These are phyloP conservation scores for Meandrusa payeni DNA, from an alignment of 2,888 invertebrate genomes.

Conservation along the genomic window DNA sequence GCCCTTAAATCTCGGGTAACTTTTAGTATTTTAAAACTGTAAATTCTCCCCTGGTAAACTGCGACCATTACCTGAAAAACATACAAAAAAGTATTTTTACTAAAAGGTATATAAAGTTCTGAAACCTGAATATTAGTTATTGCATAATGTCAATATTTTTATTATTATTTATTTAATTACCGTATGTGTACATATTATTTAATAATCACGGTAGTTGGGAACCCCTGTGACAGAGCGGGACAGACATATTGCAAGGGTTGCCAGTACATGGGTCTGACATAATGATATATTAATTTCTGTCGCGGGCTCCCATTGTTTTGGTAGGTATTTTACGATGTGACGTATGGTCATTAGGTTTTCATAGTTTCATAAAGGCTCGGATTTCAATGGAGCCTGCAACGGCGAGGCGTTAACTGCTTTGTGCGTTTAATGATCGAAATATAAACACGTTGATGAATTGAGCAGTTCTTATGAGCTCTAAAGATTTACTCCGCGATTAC, in stretches of 20 bases:
- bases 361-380: constrained; percentile 75
- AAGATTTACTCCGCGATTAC: constrained; percentile 13
- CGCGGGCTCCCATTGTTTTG: constrained; percentile 75
- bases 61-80: too few relatives aligned
- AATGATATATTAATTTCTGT: constrained; percentile 81
- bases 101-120: too few relatives aligned
- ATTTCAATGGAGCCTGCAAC: constrained; percentile 50
- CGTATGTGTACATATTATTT: too few relatives aligned
- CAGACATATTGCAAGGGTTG: constrained; percentile 34
- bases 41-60: too few relatives aligned
- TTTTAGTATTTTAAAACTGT: too few relatives aligned
- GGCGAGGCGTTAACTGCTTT: constrained; percentile 46
- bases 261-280: constrained; percentile 71
- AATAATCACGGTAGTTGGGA: constrained; percentile 1
- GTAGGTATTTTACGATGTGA: constrained; percentile 76
- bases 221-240: constrained; percentile 37
- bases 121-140: too few relatives aligned
- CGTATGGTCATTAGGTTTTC: constrained; percentile 79
- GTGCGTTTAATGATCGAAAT: constrained; percentile 68
- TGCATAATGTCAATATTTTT: too few relatives aligned
- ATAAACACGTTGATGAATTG: constrained; percentile 57
- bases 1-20: too few relatives aligned
- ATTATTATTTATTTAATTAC: too few relatives aligned
- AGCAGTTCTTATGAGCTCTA: constrained; percentile 29
- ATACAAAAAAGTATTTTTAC: too few relatives aligned